These are phyloP conservation scores for Eleutherodactylus coqui DNA, from an alignment of 2,797 vertebrate genomes.

Conservation along the genomic window DNA sequence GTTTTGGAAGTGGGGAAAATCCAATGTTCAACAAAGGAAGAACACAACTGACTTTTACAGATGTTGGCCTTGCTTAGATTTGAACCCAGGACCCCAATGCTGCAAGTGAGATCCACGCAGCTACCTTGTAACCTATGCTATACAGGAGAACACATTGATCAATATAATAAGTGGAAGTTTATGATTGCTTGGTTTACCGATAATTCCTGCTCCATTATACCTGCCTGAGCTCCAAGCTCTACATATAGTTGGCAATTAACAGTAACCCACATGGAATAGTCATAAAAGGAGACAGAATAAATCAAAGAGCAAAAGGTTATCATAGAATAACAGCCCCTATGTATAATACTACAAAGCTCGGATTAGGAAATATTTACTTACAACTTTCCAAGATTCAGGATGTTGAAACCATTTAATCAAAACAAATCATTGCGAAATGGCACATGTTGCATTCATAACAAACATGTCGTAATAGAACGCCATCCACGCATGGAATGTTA, in stretches of 20 bases:
- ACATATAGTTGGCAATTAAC: too few relatives aligned
- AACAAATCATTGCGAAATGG: conserved; percentile 40
- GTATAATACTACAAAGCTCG: conserved; percentile 14
- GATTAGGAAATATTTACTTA: conserved; percentile 46
- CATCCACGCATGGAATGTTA: neutral
- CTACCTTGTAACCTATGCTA: neutral
- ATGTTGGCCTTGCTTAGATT: neutral
- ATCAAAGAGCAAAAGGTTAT: conserved; percentile 3
- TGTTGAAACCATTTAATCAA: conserved; percentile 9
- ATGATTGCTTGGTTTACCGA: too few relatives aligned
- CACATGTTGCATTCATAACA: conserved; percentile 4
- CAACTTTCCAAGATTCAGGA: conserved; percentile 15
- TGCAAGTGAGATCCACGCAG: neutral
- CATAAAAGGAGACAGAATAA: neutral
- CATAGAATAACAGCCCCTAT: neutral
- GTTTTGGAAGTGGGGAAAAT: too few relatives aligned
- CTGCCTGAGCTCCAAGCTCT: too few relatives aligned
- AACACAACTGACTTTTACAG: neutral
- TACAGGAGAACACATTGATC: neutral
- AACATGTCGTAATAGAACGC: neutral
- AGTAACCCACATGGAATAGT: too few relatives aligned
- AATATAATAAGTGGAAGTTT: neutral
- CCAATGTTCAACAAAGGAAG: too few relatives aligned
- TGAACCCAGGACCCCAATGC: neutral
- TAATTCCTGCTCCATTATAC: too few relatives aligned